Base-by-base conservation (phyloP, 2,113 vertebrate genomes). In the Xyrauchen texanus region DNA sequence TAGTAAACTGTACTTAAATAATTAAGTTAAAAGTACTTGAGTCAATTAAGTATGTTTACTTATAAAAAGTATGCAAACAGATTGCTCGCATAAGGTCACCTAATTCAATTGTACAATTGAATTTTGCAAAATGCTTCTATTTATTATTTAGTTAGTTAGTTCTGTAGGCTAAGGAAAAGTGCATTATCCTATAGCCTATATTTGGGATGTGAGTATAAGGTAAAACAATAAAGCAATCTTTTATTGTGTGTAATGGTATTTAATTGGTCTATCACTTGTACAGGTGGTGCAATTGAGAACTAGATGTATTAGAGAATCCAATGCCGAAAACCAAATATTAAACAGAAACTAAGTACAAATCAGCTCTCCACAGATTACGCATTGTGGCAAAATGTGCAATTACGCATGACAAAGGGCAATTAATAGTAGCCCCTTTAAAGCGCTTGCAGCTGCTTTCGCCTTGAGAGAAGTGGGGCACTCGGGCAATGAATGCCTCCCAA, bases 391-490 rank as follows among this genome's bases (percentile, higher is more conserved):
- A 91, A 78, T 87, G 90, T 84, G 87, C 90, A 93, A 92, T 93
- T 98, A 96, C 94, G 95, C 95, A 96, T 96, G 93, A 98, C 96
- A 99, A 98, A 98, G 92, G 92, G 94, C 93, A 98, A 98, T 98
- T 97, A 94, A 91, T 91, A 96, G 94, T 93, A 90, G 93, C 86
- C 91, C 95, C 91, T 96, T 98, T 98, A 93, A 96, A 89, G 83
- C 89, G 85, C 87, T 84, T 93, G 96, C 96, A 99, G 96, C 96
- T 99, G 97, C 96, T 94, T 94, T 91, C 92, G 90, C 94, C 92
- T 92, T 92, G 89, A 92, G 93, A 94, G 88, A 93, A 90, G 90
- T 92, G 92, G 93, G 92, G 94, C 93, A 93, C 87, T 89, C 86
- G 91, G 94, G 95, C 92, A 53, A 91, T 93, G 94, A 91, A 87